Evolutionary conservation across 2,113 vertebrate genomes (phyloP).

Genomic region (Mastomys coucha): DNA sequence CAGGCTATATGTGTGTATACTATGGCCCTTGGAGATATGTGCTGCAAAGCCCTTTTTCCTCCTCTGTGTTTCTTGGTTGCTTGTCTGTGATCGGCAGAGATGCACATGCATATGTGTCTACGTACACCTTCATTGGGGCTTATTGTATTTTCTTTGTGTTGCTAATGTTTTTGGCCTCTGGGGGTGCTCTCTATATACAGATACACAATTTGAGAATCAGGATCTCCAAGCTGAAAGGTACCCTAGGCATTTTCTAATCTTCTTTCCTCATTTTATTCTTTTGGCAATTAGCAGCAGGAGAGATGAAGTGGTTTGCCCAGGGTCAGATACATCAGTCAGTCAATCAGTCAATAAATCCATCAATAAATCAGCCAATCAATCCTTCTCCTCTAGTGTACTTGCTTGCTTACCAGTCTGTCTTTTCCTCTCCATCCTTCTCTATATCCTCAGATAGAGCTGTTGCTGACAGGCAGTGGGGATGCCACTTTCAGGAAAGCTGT

Average conservation of each 20-base stretch:
- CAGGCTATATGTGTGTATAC: neutral
- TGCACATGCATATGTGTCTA: neutral
- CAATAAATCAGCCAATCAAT: neutral
- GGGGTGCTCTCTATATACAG: slow-evolving; percentile 80
- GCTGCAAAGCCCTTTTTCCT: neutral
- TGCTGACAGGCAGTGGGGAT: neutral
- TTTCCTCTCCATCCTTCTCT: neutral
- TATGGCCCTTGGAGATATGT: neutral
- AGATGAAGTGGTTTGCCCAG: neutral
- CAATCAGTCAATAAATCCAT: neutral
- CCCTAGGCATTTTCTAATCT: slow-evolving; percentile 44
- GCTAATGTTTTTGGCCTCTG: slow-evolving; percentile 77
- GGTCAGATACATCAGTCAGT: neutral
- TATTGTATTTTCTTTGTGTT: slow-evolving; percentile 73
- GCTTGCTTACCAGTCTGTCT: neutral
- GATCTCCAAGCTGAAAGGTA: slow-evolving; percentile 68
- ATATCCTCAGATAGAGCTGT: neutral
- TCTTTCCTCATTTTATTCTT: slow-evolving; percentile 60
- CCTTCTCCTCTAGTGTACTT: neutral
- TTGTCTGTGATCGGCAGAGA: neutral
- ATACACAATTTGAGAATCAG: slow-evolving; percentile 72
- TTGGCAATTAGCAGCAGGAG: neutral
- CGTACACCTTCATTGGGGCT: neutral
- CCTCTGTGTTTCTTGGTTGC: too few relatives aligned
- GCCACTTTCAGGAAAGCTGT: neutral